phyloP scores from a whole-genome alignment of 2,797 vertebrate genomes.

The Glossophaga mutica region DNA sequence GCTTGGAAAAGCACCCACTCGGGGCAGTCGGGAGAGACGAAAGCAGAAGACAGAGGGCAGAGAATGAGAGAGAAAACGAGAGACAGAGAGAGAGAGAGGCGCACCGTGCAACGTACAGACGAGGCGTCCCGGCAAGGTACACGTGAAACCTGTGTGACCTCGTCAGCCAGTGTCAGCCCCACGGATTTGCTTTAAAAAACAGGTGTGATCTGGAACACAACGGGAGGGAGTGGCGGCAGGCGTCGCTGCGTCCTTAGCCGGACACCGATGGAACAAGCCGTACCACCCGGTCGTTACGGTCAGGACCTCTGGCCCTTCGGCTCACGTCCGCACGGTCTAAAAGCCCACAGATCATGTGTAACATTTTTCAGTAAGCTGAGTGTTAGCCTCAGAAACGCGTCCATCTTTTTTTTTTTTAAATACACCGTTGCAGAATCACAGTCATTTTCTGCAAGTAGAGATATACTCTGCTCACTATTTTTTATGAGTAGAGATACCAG shows the following conservation, averaged over 20 bases:
- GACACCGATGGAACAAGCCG: rapidly evolving
- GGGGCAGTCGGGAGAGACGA: not conserved
- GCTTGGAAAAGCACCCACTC: not conserved
- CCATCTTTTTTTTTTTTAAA: not conserved
- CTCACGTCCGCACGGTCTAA: too few relatives aligned
- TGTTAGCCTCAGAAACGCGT: not conserved
- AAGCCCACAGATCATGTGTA: not conserved
- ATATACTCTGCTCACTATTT: not conserved
- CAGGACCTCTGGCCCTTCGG: too few relatives aligned
- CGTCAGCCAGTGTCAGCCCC: not conserved
- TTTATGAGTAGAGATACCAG: not conserved
- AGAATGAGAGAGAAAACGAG: not conserved
- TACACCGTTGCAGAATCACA: not conserved
- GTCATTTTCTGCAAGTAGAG: not conserved
- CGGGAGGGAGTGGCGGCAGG: not conserved
- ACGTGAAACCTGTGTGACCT: not conserved
- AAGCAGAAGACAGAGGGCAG: not conserved
- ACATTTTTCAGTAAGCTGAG: not conserved
- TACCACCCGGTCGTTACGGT: rapidly evolving
- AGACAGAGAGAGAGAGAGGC: not conserved
- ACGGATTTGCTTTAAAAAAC: not conserved
- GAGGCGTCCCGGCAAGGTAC: not conserved
- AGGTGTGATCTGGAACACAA: too few relatives aligned
- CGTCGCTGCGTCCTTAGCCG: not conserved
- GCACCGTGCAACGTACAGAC: not conserved